Evolutionary conservation across 2,113 vertebrate genomes (phyloP).

Genomic region (Natator depressus): DNA sequence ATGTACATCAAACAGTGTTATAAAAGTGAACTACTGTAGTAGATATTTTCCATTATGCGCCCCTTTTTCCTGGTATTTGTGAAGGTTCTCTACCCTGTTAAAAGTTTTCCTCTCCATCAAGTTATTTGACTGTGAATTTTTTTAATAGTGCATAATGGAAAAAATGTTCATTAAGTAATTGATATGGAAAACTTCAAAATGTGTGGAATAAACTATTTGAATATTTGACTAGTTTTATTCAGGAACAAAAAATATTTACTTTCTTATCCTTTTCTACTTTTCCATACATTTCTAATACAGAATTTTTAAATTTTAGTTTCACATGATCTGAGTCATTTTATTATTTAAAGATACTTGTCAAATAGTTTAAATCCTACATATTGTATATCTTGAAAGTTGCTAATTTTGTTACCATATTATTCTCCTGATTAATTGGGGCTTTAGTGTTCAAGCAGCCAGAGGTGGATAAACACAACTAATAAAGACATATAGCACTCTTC

Average conservation of each 20-base stretch:
- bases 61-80: fast-evolving
- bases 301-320: not conserved
- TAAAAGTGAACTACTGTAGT: not conserved
- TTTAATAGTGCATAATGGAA: not conserved
- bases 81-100: not conserved
- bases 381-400: not conserved
- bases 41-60: not conserved
- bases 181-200: not conserved
- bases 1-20: not conserved
- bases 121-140: not conserved
- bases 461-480: not conserved
- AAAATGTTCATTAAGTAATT: not conserved
- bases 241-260: not conserved
- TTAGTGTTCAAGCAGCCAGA: not conserved
- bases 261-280: not conserved
- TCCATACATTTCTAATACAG: not conserved
- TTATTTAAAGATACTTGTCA: not conserved
- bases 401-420: not conserved
- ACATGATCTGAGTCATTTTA: not conserved
- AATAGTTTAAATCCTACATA: not conserved
- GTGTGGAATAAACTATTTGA: not conserved
- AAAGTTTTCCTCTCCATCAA: not conserved
- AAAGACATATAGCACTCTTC: not conserved
- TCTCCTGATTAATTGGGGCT: not conserved
- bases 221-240: not conserved